A percentile compares a stretch with the other conserved stretches of the same genome.
phyloP scores from a whole-genome alignment of 1,140 invertebrate species.

The Eriosoma lanigerum region DNA sequence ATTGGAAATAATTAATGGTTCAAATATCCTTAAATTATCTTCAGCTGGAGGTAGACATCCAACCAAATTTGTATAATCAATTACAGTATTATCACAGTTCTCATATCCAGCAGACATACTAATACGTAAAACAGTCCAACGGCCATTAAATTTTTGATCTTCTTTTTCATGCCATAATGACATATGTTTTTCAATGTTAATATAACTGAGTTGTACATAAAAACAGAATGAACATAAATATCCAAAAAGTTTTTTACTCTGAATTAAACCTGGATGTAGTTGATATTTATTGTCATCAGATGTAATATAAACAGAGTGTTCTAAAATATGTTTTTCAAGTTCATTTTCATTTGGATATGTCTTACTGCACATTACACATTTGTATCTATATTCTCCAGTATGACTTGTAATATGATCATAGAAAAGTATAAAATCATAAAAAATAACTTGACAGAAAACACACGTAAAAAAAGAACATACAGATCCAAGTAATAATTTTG shows the following conservation, averaged over 20 bases:
- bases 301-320: slow-evolving; percentile 10
- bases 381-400: slow-evolving; percentile 37
- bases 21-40: not conserved
- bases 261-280: not conserved
- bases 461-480: not conserved
- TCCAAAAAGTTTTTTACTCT: not conserved
- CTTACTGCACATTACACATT: slow-evolving; percentile 29
- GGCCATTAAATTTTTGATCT: slow-evolving; percentile 36
- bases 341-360: slow-evolving; percentile 17
- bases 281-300: not conserved
- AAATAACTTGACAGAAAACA: slow-evolving; percentile 13
- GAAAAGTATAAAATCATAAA: not conserved
- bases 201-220: slow-evolving; percentile 24
- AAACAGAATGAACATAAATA: slow-evolving; percentile 45
- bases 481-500: not conserved
- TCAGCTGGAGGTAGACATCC: slow-evolving; percentile 29
- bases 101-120: not conserved
- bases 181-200: slow-evolving; percentile 36
- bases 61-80: not conserved
- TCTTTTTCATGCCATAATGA: not conserved
- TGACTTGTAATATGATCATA: slow-evolving; percentile 33
- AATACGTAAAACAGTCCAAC: slow-evolving; percentile 30
- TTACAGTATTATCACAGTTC: not conserved
- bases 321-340: slow-evolving; percentile 16
- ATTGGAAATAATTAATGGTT: not conserved